Base-by-base conservation (phyloP, 2,888 invertebrate genomes). In the Cacoxenus indagator region DNA sequence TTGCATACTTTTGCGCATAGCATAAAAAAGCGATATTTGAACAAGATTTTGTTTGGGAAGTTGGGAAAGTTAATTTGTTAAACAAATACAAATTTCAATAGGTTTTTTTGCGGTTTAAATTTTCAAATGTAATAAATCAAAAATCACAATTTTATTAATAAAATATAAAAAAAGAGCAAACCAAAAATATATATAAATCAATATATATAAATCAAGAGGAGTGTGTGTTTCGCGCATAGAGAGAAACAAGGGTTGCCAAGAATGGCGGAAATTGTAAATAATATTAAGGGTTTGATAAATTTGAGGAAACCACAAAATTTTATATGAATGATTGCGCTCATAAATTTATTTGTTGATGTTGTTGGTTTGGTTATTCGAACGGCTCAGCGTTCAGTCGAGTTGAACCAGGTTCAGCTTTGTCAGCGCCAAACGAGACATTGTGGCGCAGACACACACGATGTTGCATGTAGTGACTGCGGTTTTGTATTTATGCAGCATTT, bases 241-340 rank as follows among this genome's bases (percentile, higher is more conserved):
- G n/a, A n/a, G n/a, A n/a, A n/a, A n/a, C n/a, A n/a, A n/a, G n/a
- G n/a, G n/a, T n/a, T n/a, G n/a, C n/a, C n/a, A 59, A 59, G 14
- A n/a, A 59, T 31, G 59, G 59, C 59, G 59, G 59, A 59, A 31
- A 59, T 59, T 59, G 59, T 59, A 59, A 59, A 59, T 59, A 59
- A 59, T 83, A 81, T 81, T 79, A 82, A 80, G 79, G 76, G 77
- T 81, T 78, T 73, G 83, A 83, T 80, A 80, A 80, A 80, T 80
- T 81, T 78, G 77, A 70, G 74, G 48, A 65, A 76, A 83, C 80
- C 80, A 75, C 80, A 83, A 75, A 81, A 83, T 80, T 79, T 83
- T 75, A 77, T 75, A 83, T 80, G 83, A 80, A 81, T 83, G 81
- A 80, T 80, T 80, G 81, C 83, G 71, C 73, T 72, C 80, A 80